Evolutionary conservation across 2,113 vertebrate genomes (phyloP).

Genomic region (Myocastor coypus): DNA sequence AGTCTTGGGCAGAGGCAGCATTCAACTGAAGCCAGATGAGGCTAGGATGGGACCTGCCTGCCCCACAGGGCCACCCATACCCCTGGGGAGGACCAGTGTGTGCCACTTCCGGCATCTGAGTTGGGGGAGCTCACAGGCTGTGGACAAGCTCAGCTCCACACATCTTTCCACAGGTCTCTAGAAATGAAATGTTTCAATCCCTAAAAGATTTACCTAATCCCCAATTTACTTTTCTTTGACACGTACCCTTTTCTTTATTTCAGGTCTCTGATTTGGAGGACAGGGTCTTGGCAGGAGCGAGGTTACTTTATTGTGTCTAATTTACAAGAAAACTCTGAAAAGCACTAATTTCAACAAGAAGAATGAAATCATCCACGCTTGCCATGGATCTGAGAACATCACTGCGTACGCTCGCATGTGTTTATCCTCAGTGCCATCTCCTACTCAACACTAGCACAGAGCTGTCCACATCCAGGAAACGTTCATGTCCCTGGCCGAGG

Average conservation of each 20-base stretch:
- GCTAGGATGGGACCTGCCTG: neutral
- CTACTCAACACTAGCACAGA: rapidly evolving
- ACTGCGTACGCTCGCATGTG: rapidly evolving
- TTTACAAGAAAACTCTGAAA: neutral
- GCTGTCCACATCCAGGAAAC: neutral
- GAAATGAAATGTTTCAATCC: neutral
- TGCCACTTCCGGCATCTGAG: rapidly evolving
- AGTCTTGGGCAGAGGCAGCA: rapidly evolving
- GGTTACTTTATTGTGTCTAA: rapidly evolving
- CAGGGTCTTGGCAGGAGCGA: rapidly evolving
- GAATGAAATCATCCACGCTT: rapidly evolving
- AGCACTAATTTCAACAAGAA: neutral
- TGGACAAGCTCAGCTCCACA: rapidly evolving
- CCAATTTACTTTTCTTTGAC: neutral
- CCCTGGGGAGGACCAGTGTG: rapidly evolving
- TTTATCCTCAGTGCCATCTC: neutral
- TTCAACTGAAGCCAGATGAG: neutral
- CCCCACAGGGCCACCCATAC: rapidly evolving
- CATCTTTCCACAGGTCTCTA: rapidly evolving
- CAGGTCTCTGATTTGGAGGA: neutral
- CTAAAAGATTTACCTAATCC: neutral
- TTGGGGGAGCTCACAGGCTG: rapidly evolving
- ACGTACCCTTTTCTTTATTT: rapidly evolving
- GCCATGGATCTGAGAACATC: rapidly evolving
- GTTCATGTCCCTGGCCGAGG: rapidly evolving